These are phyloP conservation scores for Eretmochelys imbricata DNA, from an alignment of 2,113 vertebrate species.

Conservation along the genomic window DNA sequence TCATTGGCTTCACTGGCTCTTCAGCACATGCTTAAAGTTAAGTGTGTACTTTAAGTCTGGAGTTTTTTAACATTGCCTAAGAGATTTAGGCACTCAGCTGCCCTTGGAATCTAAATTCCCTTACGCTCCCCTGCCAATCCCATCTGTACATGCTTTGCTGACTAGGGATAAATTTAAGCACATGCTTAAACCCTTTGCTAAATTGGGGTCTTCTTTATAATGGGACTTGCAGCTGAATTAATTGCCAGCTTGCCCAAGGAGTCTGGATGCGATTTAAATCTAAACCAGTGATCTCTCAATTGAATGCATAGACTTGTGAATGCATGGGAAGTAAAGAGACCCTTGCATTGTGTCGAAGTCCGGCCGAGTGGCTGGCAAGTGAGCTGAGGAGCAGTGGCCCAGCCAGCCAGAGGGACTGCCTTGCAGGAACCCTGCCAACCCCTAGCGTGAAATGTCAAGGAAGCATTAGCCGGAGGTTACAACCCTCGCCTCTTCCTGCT, in stretches of 20 bases:
- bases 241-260: neutral
- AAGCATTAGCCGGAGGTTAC: neutral
- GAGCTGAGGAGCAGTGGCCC: neutral
- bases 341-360: neutral
- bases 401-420: neutral
- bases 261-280: neutral
- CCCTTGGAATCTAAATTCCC: neutral
- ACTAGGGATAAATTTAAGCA: neutral
- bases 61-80: neutral
- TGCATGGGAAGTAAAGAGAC: neutral
- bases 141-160: neutral
- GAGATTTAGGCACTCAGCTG: neutral
- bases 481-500: neutral
- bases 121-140: neutral
- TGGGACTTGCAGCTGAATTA: accelerated
- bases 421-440: neutral
- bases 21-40: neutral
- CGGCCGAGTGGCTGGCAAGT: neutral
- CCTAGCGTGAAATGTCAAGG: neutral
- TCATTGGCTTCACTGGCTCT: neutral
- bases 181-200: neutral
- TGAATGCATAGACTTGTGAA: neutral
- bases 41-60: neutral
- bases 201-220: neutral
- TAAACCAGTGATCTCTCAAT: accelerated